These are phyloP conservation scores for Caenorhabditis afra DNA, from an alignment of 2,888 invertebrate genomes.

Conservation along the genomic window DNA sequence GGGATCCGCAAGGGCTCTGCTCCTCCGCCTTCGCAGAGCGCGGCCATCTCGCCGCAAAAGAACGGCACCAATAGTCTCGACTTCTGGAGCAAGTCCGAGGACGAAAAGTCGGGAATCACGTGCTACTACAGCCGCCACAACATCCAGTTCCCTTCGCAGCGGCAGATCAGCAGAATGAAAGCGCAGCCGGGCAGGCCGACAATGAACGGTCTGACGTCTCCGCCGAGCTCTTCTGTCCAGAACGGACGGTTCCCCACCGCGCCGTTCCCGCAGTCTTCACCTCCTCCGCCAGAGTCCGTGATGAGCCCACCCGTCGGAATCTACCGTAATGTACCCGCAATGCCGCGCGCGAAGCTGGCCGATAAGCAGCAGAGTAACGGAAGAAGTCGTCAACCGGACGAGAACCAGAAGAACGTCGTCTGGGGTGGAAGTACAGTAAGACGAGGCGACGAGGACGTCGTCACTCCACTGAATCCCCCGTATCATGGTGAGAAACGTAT, in stretches of 20 bases:
- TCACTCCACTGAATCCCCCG: constrained; percentile 36
- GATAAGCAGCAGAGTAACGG: constrained; percentile 21
- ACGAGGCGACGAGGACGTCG: constrained; percentile 12
- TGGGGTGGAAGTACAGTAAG: constrained; percentile 45
- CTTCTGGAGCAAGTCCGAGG: constrained; percentile 67
- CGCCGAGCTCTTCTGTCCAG: constrained; percentile 1
- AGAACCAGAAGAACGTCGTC: constrained; percentile 37
- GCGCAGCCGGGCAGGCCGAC: constrained; percentile 19
- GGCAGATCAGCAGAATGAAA: constrained; percentile 24
- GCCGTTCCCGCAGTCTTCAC: constrained; percentile 38
- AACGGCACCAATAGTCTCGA: constrained; percentile 58
- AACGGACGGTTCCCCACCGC: constrained; percentile 22
- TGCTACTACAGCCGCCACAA: constrained; percentile 62
- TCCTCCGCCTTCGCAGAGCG: not conserved
- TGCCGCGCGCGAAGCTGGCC: constrained; percentile 50
- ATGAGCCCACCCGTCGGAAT: constrained; percentile 53
- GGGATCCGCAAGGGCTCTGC: constrained; percentile 24
- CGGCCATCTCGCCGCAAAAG: constrained; percentile 15
- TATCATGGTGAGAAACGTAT: constrained; percentile 21
- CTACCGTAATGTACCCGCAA: constrained; percentile 52
- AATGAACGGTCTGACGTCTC: constrained; percentile 10
- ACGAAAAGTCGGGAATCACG: constrained; percentile 61
- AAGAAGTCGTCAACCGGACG: constrained; percentile 12
- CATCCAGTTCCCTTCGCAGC: constrained; percentile 28
- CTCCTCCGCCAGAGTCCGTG: constrained; percentile 11